Base-by-base conservation (phyloP, 2,113 vertebrate species). In the Lagopus leucura region DNA sequence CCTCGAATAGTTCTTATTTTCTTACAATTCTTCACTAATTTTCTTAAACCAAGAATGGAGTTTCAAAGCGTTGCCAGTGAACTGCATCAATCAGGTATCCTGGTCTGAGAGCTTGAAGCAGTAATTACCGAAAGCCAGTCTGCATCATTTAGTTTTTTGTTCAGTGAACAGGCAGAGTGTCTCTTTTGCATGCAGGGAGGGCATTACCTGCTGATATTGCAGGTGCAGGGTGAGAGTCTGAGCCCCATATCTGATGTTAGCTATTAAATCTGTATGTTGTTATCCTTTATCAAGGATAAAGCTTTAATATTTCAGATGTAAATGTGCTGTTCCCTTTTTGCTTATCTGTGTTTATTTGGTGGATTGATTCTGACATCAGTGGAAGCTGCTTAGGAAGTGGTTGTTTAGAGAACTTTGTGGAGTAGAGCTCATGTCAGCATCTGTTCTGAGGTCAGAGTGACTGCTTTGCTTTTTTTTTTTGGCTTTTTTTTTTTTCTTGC, bases 301-400 rank as follows among this genome's bases (percentile, higher is more conserved):
- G 71, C 65, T 86, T 66, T 81, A 57, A 50, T 86, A 66, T 47
- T 83, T 45, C 75, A 40, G n/a, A 87, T 92, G 77, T 65, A 40
- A 89, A 64, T 54, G 2, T n/a, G 21, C 22, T 86, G 76, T 76
- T 88, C 86, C 45, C 40, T 61, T 71, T n/a, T 63, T 32, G 81
- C 74, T 86, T 80, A 70, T 91, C 88, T 91, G 0, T 69, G 88
- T 94, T 95, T 94, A 76, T 89, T 88, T 88, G 83, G 67, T 86
- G 63, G 71, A 76, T 92, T 90, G 42, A 63, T 77, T 88, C 82
- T 93, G 92, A 91, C 90, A 89, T 89, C 79, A 91, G 47, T 86
- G 82, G 88, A 89, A 95, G 90, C 52, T 10, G 10, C 73, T 95
- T 93, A 92, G 92, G 93, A 96, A 96, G n/a, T 79, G 34, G 34